Conservation (phyloP, 2,797 vertebrate species). For the Fratercula arctica region DNA sequence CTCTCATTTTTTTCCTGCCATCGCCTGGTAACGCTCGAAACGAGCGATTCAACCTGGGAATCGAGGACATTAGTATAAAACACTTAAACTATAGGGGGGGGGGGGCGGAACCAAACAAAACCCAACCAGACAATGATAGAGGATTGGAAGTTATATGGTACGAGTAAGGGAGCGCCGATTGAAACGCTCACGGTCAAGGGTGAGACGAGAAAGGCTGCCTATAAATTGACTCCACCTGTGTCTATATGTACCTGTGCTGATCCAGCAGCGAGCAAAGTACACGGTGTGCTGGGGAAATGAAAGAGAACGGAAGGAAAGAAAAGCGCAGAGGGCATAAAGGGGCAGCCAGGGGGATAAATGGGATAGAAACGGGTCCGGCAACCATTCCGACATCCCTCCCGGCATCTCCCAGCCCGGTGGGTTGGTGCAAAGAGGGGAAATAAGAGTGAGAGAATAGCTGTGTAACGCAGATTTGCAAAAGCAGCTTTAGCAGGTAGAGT, state of each 20-base stretch:
- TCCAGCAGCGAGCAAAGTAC: background rate
- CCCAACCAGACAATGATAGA: background rate
- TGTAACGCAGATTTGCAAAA: background rate
- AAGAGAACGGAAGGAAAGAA: background rate
- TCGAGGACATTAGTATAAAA: background rate
- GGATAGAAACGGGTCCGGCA: accelerated
- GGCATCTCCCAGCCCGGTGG: accelerated
- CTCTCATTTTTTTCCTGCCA: background rate
- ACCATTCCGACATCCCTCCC: accelerated
- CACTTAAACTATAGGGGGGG: background rate
- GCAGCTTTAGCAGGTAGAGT: accelerated
- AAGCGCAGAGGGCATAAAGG: background rate
- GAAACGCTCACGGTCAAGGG: background rate
- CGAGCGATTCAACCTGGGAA: background rate
- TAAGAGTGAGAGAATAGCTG: accelerated
- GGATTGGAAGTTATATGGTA: background rate
- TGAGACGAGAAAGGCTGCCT: background rate
- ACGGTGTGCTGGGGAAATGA: accelerated
- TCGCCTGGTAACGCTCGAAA: background rate
- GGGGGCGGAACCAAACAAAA: accelerated
- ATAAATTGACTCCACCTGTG: background rate
- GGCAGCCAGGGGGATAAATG: accelerated
- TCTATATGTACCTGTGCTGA: background rate
- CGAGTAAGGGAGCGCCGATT: background rate
- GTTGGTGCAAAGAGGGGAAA: background rate